These are phyloP conservation scores for Sebastes variabilis DNA, from an alignment of 2,797 vertebrate genomes.

Conservation along the genomic window DNA sequence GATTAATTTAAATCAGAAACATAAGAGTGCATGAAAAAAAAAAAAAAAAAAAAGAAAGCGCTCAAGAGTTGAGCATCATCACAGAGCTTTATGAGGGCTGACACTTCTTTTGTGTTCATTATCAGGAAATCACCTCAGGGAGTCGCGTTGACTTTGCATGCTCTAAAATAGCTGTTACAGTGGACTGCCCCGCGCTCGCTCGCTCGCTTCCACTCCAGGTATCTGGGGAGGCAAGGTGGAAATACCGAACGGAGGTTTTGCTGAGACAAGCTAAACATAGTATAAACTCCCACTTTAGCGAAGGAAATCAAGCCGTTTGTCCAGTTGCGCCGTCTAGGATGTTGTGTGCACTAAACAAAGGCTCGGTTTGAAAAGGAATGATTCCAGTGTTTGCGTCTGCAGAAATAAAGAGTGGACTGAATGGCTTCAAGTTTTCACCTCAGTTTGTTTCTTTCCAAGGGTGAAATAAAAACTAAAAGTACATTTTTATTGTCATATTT, in stretches of 20 bases:
- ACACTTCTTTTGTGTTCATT: slow-evolving; percentile 86
- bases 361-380: neutral
- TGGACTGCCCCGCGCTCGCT: slow-evolving; percentile 56
- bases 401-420: neutral
- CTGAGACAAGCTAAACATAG: slow-evolving; percentile 60
- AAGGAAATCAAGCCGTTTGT: slow-evolving; percentile 56
- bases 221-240: slow-evolving; percentile 67
- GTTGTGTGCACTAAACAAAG: slow-evolving; percentile 25
- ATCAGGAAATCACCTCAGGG: slow-evolving; percentile 83
- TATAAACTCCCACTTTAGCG: slow-evolving; percentile 48
- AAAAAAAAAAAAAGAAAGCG: slow-evolving; percentile 20
- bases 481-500: slow-evolving; percentile 23
- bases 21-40: slow-evolving; percentile 20
- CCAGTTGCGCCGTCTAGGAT: slow-evolving; percentile 8
- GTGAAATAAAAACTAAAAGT: slow-evolving; percentile 5
- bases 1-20: slow-evolving; percentile 80
- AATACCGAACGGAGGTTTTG: slow-evolving; percentile 58
- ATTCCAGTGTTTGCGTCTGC: slow-evolving; percentile 16
- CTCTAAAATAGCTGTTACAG: slow-evolving; percentile 81
- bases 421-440: neutral
- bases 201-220: slow-evolving; percentile 43
- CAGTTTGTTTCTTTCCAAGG: slow-evolving; percentile 6
- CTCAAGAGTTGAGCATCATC: slow-evolving; percentile 79
- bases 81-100: slow-evolving; percentile 79
- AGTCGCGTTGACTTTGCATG: slow-evolving; percentile 81